Base-by-base conservation (phyloP, 92 coral and sea anemone genomes). In the Muricea muricata region DNA sequence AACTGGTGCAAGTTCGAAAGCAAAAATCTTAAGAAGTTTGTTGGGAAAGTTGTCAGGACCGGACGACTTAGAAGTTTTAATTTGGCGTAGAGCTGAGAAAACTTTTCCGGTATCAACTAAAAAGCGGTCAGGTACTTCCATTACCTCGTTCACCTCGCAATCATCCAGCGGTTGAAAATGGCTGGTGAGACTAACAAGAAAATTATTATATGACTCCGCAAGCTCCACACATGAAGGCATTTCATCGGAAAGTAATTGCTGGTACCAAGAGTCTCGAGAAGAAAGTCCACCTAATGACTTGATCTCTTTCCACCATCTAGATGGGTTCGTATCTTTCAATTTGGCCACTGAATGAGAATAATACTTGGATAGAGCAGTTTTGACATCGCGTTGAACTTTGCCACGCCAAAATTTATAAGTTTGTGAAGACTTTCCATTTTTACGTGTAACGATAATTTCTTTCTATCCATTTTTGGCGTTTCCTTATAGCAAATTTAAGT, bases 61-160 rank as follows among this genome's bases (percentile, higher is more conserved):
- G n/a, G 67, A 26, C 21, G 67, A 58, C 63, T 75, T 82, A 58
- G 31, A 58, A 74, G 35, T 29, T 35, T 87, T 82, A 9, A 68
- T 34, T 5, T 45, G 40, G 56, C 65, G 68, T 24, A 87, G 50
- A 20, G 86, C 80, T 7, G 20, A 45, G 40, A 15, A 68, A 34
- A 82, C 87, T 50, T 75, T 84, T 5, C 34, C 34, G 34, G 72
- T 11, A 11, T 42, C 50, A 7, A 42, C 14, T 18, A 65, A 28
- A 20, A 28, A 65, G 28, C 14, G 14, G 50, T 14, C 13, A 28
- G 34, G 72, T 20, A 74, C 79, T 40, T 79, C 50, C 24, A 17
- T 32, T 50, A 80, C 55, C 47, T 83, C 88, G 58, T 56, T 60
- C 32, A 54, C 40, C 46, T 58, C 68, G 56, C 32, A 61, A 15